These are phyloP conservation scores for Muraenolepis orangiensis DNA, from an alignment of 2,797 vertebrate species.

Conservation along the genomic window DNA sequence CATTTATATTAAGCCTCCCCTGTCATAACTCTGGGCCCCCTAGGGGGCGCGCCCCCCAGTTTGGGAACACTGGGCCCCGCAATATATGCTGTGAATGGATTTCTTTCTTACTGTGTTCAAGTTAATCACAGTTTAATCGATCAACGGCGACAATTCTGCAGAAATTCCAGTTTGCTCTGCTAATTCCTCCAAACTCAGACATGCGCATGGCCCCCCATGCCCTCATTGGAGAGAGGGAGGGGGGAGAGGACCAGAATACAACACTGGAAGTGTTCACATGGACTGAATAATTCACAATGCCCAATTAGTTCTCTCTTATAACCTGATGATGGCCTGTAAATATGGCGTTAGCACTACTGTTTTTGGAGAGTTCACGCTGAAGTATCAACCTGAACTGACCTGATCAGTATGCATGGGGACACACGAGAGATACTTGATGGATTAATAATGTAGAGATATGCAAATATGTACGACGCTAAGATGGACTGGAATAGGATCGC, in stretches of 20 bases:
- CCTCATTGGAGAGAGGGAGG: neutral
- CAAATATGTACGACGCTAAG: neutral
- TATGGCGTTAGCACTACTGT: neutral
- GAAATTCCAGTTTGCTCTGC: neutral
- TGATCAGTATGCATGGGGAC: neutral
- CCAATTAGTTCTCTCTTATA: neutral
- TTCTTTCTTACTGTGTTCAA: neutral
- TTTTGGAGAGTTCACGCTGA: neutral
- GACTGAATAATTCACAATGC: neutral
- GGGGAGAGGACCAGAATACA: neutral
- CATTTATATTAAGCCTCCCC: no score
- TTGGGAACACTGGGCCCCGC: no score
- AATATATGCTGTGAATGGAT: neutral
- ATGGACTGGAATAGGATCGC: neutral
- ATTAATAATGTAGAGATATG: neutral
- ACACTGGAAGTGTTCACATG: neutral
- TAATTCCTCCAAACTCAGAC: neutral
- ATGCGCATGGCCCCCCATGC: neutral
- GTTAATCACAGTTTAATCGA: neutral
- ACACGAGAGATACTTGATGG: neutral
- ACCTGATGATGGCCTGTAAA: neutral
- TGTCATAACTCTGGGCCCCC: no score
- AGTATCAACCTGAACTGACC: neutral
- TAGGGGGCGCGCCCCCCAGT: no score
- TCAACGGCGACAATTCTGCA: neutral